Percentiles rank a stretch among this genome's conserved stretches.
phyloP scores from a whole-genome alignment of 2,888 invertebrate genomes.

The Chrysotoxum bicinctum region DNA sequence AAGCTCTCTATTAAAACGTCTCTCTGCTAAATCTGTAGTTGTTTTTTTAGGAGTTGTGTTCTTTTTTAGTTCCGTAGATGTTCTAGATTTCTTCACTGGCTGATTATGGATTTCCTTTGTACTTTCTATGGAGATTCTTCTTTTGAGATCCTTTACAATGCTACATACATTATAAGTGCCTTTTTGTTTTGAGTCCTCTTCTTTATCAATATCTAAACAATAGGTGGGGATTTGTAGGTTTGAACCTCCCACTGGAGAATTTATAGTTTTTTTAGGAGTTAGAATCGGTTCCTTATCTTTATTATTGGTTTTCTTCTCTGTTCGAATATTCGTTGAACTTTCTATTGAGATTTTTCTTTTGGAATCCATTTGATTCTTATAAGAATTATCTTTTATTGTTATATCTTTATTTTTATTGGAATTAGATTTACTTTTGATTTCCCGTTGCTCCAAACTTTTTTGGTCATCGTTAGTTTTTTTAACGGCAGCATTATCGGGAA shows the following conservation, averaged over 20 bases:
- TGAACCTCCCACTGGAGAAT: neutral
- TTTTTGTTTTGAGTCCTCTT: neutral
- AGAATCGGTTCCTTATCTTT: neutral
- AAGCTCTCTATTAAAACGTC: conserved; percentile 33
- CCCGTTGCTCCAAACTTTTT: neutral
- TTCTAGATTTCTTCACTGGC: neutral
- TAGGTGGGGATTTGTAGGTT: neutral
- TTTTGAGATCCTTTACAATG: neutral
- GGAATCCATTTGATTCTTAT: neutral
- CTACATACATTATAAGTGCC: no score
- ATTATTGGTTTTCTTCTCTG: neutral
- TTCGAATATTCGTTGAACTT: neutral
- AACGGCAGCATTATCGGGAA: neutral
- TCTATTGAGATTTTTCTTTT: neutral
- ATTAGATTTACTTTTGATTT: neutral
- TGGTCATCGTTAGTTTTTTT: neutral
- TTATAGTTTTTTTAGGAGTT: neutral
- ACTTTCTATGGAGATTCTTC: neutral
- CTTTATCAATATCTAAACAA: neutral
- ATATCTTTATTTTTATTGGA: neutral
- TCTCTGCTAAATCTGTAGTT: neutral
- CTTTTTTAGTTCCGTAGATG: neutral
- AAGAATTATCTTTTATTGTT: neutral
- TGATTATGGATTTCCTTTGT: neutral
- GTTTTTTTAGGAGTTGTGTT: neutral